These are phyloP conservation scores for Cossypha heuglini DNA, from an alignment of 2,797 vertebrate genomes.

Conservation along the genomic window DNA sequence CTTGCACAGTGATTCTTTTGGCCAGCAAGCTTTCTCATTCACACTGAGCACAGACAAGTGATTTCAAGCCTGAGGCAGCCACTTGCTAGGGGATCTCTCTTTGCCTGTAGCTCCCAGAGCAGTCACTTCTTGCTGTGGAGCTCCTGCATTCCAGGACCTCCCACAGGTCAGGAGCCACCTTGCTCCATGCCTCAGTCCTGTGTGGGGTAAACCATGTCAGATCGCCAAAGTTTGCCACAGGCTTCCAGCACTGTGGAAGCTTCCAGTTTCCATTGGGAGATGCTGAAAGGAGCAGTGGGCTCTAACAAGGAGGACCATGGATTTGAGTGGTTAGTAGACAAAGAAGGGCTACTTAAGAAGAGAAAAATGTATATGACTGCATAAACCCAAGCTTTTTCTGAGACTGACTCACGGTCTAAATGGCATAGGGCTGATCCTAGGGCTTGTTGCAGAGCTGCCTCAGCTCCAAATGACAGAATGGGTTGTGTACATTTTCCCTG, in stretches of 20 bases:
- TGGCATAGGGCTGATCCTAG: neutral
- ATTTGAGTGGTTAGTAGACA: neutral
- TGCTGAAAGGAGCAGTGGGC: neutral
- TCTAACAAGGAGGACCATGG: neutral
- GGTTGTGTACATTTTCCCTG: neutral
- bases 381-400: neutral
- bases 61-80: neutral
- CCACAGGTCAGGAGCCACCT: neutral
- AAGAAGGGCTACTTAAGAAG: neutral
- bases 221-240: neutral
- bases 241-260: neutral
- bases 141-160: neutral
- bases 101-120: neutral
- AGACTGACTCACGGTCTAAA: neutral
- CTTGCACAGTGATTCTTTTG: neutral
- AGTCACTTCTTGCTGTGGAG: neutral
- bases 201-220: neutral
- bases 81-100: neutral
- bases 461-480: neutral
- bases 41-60: fast-evolving
- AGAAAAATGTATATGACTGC: neutral
- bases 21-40: neutral
- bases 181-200: neutral
- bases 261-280: neutral
- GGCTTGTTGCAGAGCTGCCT: neutral